A percentile compares a stretch with the other conserved stretches of the same genome.
Evolutionary conservation across 2,797 vertebrate species (phyloP).

Genomic region (Huso huso): DNA sequence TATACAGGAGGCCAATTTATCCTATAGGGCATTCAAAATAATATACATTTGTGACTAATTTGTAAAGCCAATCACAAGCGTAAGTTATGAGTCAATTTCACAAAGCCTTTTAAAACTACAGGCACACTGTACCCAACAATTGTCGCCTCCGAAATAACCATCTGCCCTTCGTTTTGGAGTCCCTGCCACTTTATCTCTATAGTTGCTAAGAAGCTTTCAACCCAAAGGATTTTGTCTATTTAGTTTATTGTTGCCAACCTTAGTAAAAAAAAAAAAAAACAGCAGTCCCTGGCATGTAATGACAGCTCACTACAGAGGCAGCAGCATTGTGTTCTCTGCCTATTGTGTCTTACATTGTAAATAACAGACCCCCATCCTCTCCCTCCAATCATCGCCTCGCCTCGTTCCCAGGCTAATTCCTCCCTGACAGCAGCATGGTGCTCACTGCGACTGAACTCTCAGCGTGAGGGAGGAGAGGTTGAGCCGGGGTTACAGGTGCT

Average conservation of each 20-base stretch:
- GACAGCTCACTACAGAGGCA: not conserved
- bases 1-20: too few relatives aligned
- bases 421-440: slow-evolving; percentile 45
- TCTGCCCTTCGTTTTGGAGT: slow-evolving; percentile 67
- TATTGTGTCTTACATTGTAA: slow-evolving; percentile 54
- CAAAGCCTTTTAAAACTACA: too few relatives aligned
- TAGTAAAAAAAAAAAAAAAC: not conserved
- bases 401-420: slow-evolving; percentile 40
- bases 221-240: slow-evolving; percentile 57
- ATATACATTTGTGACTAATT: too few relatives aligned
- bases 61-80: too few relatives aligned
- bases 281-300: not conserved
- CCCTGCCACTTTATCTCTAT: slow-evolving; percentile 49
- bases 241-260: slow-evolving; percentile 62
- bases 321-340: slow-evolving; percentile 50
- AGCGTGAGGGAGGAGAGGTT: slow-evolving; percentile 49
- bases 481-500: slow-evolving; percentile 57
- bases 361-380: slow-evolving; percentile 49
- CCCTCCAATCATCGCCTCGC: slow-evolving; percentile 31
- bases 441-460: slow-evolving; percentile 55
- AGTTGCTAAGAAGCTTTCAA: slow-evolving; percentile 36
- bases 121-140: too few relatives aligned
- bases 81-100: too few relatives aligned
- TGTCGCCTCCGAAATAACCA: slow-evolving; percentile 34
- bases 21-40: too few relatives aligned